These are phyloP conservation scores for Andrena hattorfiana DNA, from an alignment of 2,888 invertebrate genomes.

Conservation along the genomic window DNA sequence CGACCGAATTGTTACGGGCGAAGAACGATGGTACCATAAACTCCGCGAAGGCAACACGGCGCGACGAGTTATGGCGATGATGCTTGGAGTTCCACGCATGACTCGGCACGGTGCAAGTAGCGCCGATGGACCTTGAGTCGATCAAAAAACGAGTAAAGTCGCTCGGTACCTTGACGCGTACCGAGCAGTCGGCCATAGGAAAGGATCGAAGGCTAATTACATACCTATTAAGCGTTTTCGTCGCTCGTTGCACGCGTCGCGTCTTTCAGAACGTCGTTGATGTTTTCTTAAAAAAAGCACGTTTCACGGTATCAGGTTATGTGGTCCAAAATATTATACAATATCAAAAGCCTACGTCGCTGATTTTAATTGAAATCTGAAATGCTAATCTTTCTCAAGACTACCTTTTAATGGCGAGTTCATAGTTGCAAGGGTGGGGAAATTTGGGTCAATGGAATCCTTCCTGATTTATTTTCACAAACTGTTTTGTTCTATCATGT, in stretches of 20 bases:
- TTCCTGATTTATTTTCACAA: too few relatives aligned
- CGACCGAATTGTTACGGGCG: slow-evolving; percentile 68
- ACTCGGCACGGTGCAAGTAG: slow-evolving; percentile 71
- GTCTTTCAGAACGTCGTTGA: not conserved
- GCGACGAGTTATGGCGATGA: slow-evolving; percentile 74
- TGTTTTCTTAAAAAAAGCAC: too few relatives aligned
- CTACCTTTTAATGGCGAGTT: too few relatives aligned
- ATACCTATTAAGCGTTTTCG: not conserved
- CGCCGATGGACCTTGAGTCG: slow-evolving; percentile 66
- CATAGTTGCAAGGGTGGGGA: too few relatives aligned
- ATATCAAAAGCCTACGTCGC: too few relatives aligned
- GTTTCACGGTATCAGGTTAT: too few relatives aligned
- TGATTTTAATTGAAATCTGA: too few relatives aligned
- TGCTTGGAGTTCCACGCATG: slow-evolving; percentile 74
- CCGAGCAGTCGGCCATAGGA: slow-evolving; percentile 42
- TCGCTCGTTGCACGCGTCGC: not conserved
- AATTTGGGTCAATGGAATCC: too few relatives aligned
- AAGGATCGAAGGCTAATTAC: slow-evolving; percentile 66
- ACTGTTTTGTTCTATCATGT: too few relatives aligned
- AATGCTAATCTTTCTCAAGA: too few relatives aligned
- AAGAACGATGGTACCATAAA: slow-evolving; percentile 71
- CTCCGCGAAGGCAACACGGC: slow-evolving; percentile 68
- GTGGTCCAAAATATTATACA: too few relatives aligned
- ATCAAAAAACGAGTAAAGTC: slow-evolving; percentile 56
- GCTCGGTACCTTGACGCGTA: slow-evolving; percentile 62